phyloP scores from a whole-genome alignment of 2,888 invertebrate genomes.

The Caenorhabditis afra region DNA sequence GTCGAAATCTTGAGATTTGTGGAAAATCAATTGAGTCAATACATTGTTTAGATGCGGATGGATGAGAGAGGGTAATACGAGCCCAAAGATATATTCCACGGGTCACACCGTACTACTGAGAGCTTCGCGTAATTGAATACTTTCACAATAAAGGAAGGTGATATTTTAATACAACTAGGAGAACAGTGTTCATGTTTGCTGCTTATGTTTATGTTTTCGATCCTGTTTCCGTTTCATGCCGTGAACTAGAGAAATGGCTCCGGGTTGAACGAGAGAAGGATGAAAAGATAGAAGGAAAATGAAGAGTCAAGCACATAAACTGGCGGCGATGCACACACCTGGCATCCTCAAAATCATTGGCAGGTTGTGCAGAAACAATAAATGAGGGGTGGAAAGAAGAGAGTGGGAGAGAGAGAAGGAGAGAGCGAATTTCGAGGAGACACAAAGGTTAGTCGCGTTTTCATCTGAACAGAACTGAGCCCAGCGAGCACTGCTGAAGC shows the following conservation, averaged over 20 bases:
- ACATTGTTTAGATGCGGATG: constrained; percentile 51
- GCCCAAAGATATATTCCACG: constrained; percentile 39
- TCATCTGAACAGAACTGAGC: constrained; percentile 55
- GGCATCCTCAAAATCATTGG: constrained; percentile 56
- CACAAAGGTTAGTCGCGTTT: constrained; percentile 57
- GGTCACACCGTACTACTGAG: constrained; percentile 35
- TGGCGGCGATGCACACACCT: constrained; percentile 49
- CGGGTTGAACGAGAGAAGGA: constrained; percentile 10
- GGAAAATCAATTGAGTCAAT: constrained; percentile 58
- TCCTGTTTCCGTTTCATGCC: not conserved
- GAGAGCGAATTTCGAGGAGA: constrained; percentile 26
- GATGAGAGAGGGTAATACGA: constrained; percentile 52
- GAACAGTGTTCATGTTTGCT: not conserved
- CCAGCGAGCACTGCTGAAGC: constrained; percentile 19
- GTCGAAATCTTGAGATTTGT: constrained; percentile 44
- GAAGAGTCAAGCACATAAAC: constrained; percentile 29
- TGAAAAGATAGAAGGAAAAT: not conserved
- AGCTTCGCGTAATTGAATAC: constrained; percentile 39
- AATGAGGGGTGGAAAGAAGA: constrained; percentile 44
- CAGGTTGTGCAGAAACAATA: constrained; percentile 60
- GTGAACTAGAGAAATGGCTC: not conserved
- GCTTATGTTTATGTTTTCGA: not conserved
- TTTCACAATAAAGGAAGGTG: constrained; percentile 15
- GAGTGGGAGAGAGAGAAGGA: constrained; percentile 13
- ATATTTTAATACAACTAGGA: constrained; percentile 26